A percentile compares a stretch with the other conserved stretches of the same genome.
Evolutionary conservation across 1,140 invertebrate genomes (phyloP).

Genomic region (Hormaphis cornu): DNA sequence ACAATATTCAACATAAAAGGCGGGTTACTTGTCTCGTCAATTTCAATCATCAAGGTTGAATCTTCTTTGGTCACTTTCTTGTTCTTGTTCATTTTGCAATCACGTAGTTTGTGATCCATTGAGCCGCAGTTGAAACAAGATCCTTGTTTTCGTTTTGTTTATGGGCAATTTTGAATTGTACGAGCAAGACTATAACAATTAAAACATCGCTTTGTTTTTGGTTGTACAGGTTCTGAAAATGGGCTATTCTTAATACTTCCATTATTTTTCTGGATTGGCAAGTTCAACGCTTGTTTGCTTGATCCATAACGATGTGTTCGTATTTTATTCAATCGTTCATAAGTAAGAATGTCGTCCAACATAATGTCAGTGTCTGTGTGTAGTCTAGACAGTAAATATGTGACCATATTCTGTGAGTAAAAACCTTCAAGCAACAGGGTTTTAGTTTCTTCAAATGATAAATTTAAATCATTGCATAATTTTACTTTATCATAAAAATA

Average conservation of each 20-base stretch:
- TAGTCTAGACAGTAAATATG: neutral
- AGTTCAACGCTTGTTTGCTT: neutral
- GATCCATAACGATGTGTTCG: neutral
- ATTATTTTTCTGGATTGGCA: neutral
- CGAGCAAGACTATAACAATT: neutral
- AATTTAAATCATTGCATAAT: too few relatives aligned
- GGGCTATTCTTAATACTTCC: neutral
- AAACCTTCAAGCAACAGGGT: neutral
- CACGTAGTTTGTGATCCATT: neutral
- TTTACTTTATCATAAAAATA: neutral
- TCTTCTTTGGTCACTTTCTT: neutral
- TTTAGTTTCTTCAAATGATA: neutral
- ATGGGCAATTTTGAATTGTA: neutral
- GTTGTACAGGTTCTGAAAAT: neutral
- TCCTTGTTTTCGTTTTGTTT: neutral
- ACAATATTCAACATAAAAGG: neutral
- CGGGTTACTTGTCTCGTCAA: neutral
- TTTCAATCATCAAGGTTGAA: neutral
- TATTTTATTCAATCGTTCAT: conserved; percentile 4
- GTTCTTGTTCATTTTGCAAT: neutral
- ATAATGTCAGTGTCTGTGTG: neutral
- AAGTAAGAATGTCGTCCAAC: neutral
- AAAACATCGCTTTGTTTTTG: neutral
- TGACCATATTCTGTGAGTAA: neutral
- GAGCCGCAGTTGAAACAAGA: neutral